Percentiles rank a stretch among this genome's conserved stretches.
phyloP scores from a whole-genome alignment of 2,113 vertebrate species.

The Vicugna pacos region DNA sequence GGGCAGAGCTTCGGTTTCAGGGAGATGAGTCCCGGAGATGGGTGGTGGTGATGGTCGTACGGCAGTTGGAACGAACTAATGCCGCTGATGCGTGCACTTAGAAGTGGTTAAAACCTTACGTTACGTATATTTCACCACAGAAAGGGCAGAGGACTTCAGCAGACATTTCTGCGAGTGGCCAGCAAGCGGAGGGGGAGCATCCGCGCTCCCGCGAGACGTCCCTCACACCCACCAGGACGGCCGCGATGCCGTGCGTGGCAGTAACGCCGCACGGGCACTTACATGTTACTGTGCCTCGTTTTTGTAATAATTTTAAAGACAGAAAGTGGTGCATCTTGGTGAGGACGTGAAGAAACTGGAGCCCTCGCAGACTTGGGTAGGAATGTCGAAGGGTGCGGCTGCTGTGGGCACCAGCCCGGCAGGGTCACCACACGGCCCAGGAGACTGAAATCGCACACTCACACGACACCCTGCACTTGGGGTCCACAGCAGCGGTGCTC shows the following conservation, averaged over 20 bases:
- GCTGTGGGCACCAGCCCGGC: background rate
- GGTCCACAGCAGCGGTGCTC: too few relatives aligned
- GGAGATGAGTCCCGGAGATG: background rate
- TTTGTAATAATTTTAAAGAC: background rate
- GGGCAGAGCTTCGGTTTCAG: background rate
- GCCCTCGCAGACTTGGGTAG: background rate
- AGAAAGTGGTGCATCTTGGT: background rate
- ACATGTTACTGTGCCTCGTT: too few relatives aligned
- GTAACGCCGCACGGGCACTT: too few relatives aligned
- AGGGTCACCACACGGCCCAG: too few relatives aligned
- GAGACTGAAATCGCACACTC: too few relatives aligned
- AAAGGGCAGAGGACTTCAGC: background rate
- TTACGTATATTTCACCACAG: background rate
- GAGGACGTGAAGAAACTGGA: background rate
- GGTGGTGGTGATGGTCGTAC: background rate
- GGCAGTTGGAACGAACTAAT: background rate
- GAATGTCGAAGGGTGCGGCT: background rate
- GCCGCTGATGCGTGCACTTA: too few relatives aligned
- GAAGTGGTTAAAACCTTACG: background rate
- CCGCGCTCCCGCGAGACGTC: background rate
- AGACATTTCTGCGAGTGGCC: background rate
- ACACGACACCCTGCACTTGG: too few relatives aligned
- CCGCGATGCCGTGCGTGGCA: too few relatives aligned
- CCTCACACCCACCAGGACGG: background rate
- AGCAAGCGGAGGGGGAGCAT: background rate